These are phyloP conservation scores for Chelonoidis abingdonii DNA, from an alignment of 2,113 vertebrate genomes.

Conservation along the genomic window DNA sequence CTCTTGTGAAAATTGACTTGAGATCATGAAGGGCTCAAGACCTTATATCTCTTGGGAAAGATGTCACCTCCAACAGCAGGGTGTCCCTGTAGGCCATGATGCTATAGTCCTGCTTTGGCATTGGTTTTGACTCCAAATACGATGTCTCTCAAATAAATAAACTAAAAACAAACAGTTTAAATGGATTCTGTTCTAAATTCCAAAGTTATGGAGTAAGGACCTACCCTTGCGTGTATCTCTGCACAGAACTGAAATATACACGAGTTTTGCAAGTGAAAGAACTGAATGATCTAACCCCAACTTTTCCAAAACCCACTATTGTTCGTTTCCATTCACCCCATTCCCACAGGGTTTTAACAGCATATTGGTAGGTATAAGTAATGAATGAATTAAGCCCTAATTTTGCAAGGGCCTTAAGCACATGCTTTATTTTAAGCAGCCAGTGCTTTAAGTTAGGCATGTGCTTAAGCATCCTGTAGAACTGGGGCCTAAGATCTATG, in stretches of 20 bases:
- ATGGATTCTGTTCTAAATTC: neutral
- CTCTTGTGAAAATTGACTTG: neutral
- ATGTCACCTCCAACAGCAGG: neutral
- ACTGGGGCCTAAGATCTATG: neutral
- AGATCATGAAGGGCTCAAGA: neutral
- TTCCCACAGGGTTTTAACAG: neutral
- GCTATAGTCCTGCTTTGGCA: neutral
- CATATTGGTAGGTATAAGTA: neutral
- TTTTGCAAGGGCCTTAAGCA: neutral
- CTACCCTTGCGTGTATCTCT: neutral
- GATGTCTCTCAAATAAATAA: neutral
- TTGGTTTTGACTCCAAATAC: neutral
- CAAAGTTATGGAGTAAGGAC: neutral
- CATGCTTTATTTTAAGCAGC: neutral
- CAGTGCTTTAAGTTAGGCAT: neutral
- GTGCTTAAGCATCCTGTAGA: neutral
- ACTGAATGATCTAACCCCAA: neutral
- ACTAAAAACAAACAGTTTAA: neutral
- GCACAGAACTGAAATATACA: neutral
- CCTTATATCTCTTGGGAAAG: neutral
- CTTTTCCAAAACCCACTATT: neutral
- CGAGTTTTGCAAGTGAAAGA: neutral
- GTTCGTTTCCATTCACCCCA: neutral
- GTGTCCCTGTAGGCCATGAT: neutral
- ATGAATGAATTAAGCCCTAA: neutral